These are phyloP conservation scores for Pogonocherus hispidulus DNA, from an alignment of 2,888 invertebrate genomes.

Conservation along the genomic window DNA sequence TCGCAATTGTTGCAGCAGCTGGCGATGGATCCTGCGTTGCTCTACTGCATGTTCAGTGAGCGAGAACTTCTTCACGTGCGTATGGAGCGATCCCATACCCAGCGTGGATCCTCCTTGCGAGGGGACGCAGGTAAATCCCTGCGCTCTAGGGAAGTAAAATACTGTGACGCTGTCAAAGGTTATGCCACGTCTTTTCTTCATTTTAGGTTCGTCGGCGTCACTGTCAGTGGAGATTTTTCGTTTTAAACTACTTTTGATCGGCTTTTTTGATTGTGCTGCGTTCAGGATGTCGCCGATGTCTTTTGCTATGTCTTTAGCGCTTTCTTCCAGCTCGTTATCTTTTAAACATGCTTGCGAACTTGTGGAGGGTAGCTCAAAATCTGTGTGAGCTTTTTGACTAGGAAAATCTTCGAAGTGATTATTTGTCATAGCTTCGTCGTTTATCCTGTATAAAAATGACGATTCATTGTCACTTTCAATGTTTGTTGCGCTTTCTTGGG, in stretches of 20 bases:
- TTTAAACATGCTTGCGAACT: slow-evolving; percentile 36
- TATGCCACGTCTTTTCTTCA: slow-evolving; percentile 85
- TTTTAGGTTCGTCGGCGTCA: slow-evolving; percentile 68
- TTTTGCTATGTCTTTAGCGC: slow-evolving; percentile 43
- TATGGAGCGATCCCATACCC: slow-evolving; percentile 87
- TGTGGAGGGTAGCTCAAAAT: slow-evolving; percentile 53
- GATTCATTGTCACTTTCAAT: slow-evolving; percentile 71
- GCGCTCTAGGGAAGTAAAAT: slow-evolving; percentile 93
- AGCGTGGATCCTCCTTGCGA: slow-evolving; percentile 92
- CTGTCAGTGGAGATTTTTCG: slow-evolving; percentile 71
- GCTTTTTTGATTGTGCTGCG: slow-evolving; percentile 51
- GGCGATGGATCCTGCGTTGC: slow-evolving; percentile 88
- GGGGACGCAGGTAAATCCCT: slow-evolving; percentile 93
- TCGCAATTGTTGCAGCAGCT: slow-evolving; percentile 80
- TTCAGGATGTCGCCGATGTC: slow-evolving; percentile 56
- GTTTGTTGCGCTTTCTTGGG: slow-evolving; percentile 55
- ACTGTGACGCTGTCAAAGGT: slow-evolving; percentile 94
- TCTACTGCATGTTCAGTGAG: slow-evolving; percentile 91
- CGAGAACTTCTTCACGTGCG: slow-evolving; percentile 83
- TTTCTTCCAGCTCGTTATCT: slow-evolving; percentile 36
- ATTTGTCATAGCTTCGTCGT: slow-evolving; percentile 47
- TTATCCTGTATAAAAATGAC: slow-evolving; percentile 69
- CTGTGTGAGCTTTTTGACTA: slow-evolving; percentile 34
- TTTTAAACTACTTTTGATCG: slow-evolving; percentile 79
- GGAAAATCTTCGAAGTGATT: slow-evolving; percentile 41